These are phyloP conservation scores for silkworm (Bombyx mori) DNA, from an alignment of 1,140 invertebrate genomes.

Conservation along the genomic window DNA sequence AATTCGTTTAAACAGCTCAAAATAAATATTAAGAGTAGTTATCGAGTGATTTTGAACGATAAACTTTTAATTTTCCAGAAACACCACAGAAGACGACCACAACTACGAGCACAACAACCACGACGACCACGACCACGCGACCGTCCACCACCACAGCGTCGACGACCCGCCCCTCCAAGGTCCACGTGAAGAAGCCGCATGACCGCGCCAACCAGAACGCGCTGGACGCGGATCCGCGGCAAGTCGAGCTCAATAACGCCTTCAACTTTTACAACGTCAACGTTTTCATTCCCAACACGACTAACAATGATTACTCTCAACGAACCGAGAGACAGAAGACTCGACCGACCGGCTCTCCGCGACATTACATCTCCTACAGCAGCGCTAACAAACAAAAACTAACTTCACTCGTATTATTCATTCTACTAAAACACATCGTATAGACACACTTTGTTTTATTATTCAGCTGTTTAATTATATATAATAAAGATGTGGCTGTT, in stretches of 20 bases:
- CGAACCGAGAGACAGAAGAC: constrained; percentile 54
- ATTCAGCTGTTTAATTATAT: constrained; percentile 28
- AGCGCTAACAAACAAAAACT: constrained; percentile 17
- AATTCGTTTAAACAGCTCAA: not conserved
- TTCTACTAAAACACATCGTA: constrained; percentile 7
- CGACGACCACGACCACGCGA: constrained; percentile 39
- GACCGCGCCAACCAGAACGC: constrained; percentile 43
- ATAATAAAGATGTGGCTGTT: constrained; percentile 65
- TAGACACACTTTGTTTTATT: constrained; percentile 3
- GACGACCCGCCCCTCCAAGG: constrained; percentile 47
- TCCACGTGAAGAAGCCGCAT: constrained; percentile 44
- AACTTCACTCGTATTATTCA: constrained; percentile 8
- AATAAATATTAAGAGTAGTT: not conserved
- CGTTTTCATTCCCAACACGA: constrained; percentile 35
- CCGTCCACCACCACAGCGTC: constrained; percentile 30
- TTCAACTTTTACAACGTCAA: constrained; percentile 48
- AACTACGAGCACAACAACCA: constrained; percentile 52
- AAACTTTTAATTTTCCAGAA: constrained; percentile 40
- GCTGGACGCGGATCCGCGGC: constrained; percentile 39
- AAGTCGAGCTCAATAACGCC: constrained; percentile 40
- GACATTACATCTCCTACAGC: constrained; percentile 42
- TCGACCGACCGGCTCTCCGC: constrained; percentile 47
- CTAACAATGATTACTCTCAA: constrained; percentile 52
- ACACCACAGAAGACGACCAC: constrained; percentile 57
- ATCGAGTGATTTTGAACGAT: not conserved